Evolutionary conservation across 1,140 invertebrate genomes (phyloP), one percentile per base, ranked within the genome.

Genomic region (Colletes latitarsis): DNA sequence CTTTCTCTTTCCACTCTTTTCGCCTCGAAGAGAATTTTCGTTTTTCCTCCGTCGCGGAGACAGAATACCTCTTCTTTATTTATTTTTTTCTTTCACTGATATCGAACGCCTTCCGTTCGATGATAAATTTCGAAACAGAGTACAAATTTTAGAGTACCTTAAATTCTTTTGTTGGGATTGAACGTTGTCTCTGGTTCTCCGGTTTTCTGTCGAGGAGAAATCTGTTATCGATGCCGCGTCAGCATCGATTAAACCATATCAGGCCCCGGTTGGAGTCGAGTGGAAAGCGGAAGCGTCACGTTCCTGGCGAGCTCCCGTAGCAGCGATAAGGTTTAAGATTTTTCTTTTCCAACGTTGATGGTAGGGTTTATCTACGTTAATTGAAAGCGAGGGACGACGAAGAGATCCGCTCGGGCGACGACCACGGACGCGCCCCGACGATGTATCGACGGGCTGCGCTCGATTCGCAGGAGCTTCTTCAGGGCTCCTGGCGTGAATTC

Each of bases 321-420:
- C 63, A 64, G 71, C 73, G 81, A 86, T 73, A 71, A 76, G 69
- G 53, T 82, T 85, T 78, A 82, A 85, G 69, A 41, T 58, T 39
- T 64, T 77, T 77, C 58, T 62, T 85, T 85, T 85, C 57, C 75
- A 64, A 55, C 41, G 46, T 82, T 68, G 58, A 84, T 76, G 74
- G 68, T 84, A 81, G 68, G 53, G 43, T 85, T 62, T 73, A 53
- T 73, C 30, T 73, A 77, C 62, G 72, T 85, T 82, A 60, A 82
- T 71, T 14, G 0, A n/a, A 39, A 68, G 60, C 82, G 78, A 72
- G 78, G 71, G 84, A 84, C 78, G 84, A 70, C 17, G 55, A 41
- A 30, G 30, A 30, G 30, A 53, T 17, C 39, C 17, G n/a, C 17
- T 62, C 63, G 46, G 4, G 46, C 39, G 41, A 46, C 12, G 49